Percentiles rank a stretch among this genome's conserved stretches.
Evolutionary conservation across 2,888 invertebrate species (phyloP).

Genomic region (Lapara coniferarum): DNA sequence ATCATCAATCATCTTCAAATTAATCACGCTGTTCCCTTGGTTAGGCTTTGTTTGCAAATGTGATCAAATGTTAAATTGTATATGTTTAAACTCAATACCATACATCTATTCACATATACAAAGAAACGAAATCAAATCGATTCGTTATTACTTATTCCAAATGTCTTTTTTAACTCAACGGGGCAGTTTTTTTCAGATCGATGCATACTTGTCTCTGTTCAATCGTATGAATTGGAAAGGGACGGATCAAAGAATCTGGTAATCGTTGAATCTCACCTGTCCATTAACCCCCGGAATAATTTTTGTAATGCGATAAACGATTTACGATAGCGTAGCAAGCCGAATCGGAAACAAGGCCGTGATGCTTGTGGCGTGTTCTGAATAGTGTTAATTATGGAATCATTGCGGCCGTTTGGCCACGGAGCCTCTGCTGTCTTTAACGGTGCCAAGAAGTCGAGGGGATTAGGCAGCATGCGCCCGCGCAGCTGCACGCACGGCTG

Average conservation of each 20-base stretch:
- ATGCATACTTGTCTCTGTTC: constrained; percentile 12
- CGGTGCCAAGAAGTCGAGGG: constrained; percentile 54
- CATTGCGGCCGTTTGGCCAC: constrained; percentile 61
- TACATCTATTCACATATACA: background rate
- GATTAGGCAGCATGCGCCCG: constrained; percentile 52
- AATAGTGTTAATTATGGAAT: constrained; percentile 74
- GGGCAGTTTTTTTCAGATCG: background rate
- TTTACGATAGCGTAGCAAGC: constrained; percentile 69
- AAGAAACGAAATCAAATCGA: constrained; percentile 5
- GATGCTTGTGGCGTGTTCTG: constrained; percentile 66
- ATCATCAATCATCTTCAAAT: too few relatives aligned
- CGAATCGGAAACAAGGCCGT: constrained; percentile 79
- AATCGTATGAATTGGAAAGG: constrained; percentile 28
- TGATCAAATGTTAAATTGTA: background rate
- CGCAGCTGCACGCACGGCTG: constrained; percentile 62
- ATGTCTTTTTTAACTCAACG: constrained; percentile 21
- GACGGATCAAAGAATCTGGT: constrained; percentile 53
- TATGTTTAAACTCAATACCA: background rate
- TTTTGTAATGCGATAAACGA: constrained; percentile 69
- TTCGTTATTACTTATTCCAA: background rate
- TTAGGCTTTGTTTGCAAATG: constrained; percentile 1
- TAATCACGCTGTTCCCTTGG: background rate
- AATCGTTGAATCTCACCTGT: constrained; percentile 64
- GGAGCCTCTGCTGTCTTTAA: constrained; percentile 63
- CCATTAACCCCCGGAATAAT: constrained; percentile 63